Evolutionary conservation across 2,888 invertebrate species (phyloP).

Genomic region (Chrysolina oricalcia): DNA sequence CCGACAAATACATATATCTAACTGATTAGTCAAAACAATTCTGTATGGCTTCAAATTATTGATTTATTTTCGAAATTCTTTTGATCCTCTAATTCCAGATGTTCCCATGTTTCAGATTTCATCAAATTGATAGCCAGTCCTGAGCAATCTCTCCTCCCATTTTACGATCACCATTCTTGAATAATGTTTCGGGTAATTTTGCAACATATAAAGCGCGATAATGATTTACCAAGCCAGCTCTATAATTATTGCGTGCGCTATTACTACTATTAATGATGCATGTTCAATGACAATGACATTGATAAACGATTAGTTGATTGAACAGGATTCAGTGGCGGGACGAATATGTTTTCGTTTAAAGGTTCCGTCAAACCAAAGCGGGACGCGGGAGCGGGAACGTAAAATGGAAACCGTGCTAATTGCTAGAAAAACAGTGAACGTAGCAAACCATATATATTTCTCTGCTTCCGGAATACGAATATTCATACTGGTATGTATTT

Average conservation of each 20-base stretch:
- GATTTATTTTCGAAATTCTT: no score
- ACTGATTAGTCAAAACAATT: no score
- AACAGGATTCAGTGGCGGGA: not conserved
- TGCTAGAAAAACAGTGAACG: no score
- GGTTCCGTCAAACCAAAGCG: no score
- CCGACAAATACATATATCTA: no score
- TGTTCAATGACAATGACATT: constrained; percentile 1
- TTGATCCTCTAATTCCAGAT: no score
- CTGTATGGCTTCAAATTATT: no score
- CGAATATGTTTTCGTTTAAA: not conserved
- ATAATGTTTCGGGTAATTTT: not conserved
- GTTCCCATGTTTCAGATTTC: not conserved
- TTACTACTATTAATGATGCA: not conserved
- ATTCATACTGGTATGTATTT: no score
- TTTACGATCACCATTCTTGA: not conserved
- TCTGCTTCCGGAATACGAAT: no score
- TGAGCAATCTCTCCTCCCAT: not conserved
- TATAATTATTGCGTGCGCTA: not conserved
- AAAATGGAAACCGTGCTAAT: no score
- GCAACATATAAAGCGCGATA: not conserved
- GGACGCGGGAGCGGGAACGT: no score
- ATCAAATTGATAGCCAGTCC: not conserved
- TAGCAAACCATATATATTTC: no score
- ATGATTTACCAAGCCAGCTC: not conserved
- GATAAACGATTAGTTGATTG: not conserved